Conservation (phyloP, 2,888 invertebrate species). For the Chrysolina americana region DNA sequence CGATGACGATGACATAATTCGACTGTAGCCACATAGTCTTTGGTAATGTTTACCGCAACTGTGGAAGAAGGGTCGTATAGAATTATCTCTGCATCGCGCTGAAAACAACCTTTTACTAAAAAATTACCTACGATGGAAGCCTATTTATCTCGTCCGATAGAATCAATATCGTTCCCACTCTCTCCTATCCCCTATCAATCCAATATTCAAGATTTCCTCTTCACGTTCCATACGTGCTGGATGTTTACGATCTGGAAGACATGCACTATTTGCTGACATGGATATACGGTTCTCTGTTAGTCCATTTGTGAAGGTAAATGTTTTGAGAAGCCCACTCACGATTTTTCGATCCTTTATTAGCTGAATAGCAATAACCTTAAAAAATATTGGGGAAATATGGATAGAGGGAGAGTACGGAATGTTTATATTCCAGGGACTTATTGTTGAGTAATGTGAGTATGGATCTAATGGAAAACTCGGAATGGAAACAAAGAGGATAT, state of each 20-base stretch:
- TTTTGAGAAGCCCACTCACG: constrained; percentile 4
- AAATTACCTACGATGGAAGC: too few species aligned
- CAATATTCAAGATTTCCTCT: constrained; percentile 41
- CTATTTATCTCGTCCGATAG: too few species aligned
- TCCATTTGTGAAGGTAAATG: background rate
- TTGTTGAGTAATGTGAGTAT: background rate
- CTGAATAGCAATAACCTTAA: background rate
- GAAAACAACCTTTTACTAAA: too few species aligned
- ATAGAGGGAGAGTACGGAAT: background rate
- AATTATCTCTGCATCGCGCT: too few species aligned
- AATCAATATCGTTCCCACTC: background rate
- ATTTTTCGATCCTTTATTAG: background rate
- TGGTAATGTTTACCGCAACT: too few species aligned
- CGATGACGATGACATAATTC: too few species aligned
- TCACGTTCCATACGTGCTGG: constrained; percentile 31
- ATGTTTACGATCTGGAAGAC: constrained; percentile 40
- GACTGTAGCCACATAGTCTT: too few species aligned
- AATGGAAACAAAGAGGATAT: too few species aligned
- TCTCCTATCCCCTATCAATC: constrained; percentile 28
- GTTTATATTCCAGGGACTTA: background rate
- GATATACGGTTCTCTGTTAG: constrained; percentile 11
- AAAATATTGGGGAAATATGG: background rate
- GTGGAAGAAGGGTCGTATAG: too few species aligned
- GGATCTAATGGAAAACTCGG: too few species aligned
- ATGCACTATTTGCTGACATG: constrained; percentile 27